Conservation (phyloP, 2,797 vertebrate genomes). For the Helarctos malayanus region DNA sequence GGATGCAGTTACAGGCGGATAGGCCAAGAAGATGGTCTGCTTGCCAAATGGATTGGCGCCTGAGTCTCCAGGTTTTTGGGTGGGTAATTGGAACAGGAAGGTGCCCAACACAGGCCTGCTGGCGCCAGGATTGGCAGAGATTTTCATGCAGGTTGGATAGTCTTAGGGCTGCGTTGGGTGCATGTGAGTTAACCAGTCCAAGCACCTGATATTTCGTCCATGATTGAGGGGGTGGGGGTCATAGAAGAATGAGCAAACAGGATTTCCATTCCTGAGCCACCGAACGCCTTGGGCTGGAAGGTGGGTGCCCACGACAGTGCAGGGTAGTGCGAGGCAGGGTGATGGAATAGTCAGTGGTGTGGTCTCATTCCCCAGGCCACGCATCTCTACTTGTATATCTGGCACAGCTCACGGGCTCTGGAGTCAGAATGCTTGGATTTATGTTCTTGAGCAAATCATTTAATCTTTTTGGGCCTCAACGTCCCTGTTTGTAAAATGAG, state of each 20-base stretch:
- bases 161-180: not conserved
- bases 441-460: not conserved
- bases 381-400: not conserved
- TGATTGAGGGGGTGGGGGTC: too few relatives aligned
- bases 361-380: not conserved
- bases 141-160: not conserved
- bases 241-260: not conserved
- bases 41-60: conserved; percentile 68
- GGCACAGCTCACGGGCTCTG: not conserved
- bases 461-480: conserved; percentile 1
- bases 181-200: not conserved
- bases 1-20: conserved; percentile 45
- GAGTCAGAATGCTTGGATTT: not conserved
- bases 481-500: conserved; percentile 3
- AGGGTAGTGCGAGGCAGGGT: accelerated
- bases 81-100: conserved; percentile 66
- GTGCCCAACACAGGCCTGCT: conserved; percentile 7
- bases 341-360: accelerated
- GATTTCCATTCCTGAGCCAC: not conserved
- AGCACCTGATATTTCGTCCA: not conserved
- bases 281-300: not conserved
- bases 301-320: not conserved
- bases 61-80: conserved; percentile 57
- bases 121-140: conserved; percentile 13
- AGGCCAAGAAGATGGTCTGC: conserved; percentile 2